A percentile compares a stretch with the other conserved stretches of the same genome.
phyloP scores from a whole-genome alignment of 2,888 invertebrate genomes.

The Erebia ligea region DNA sequence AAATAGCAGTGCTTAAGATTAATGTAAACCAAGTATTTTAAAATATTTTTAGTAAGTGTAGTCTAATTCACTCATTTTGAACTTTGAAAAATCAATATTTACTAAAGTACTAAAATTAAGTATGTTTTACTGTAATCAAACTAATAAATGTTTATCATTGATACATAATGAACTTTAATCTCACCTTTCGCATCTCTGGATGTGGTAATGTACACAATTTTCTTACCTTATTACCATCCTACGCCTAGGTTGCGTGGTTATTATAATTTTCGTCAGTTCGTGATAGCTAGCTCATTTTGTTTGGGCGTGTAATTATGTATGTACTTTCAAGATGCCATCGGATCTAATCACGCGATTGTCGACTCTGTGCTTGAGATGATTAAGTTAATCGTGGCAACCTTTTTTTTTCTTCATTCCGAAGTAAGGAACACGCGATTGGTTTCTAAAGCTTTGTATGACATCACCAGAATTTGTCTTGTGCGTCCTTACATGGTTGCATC shows the following conservation, averaged over 20 bases:
- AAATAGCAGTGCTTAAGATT: slow-evolving; percentile 26
- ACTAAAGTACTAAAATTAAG: neutral
- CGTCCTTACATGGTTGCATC: slow-evolving; percentile 75
- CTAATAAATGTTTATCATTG: neutral
- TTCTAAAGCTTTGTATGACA: slow-evolving; percentile 67
- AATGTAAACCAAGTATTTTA: slow-evolving; percentile 21
- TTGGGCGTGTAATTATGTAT: slow-evolving; percentile 64
- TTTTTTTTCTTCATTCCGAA: slow-evolving; percentile 37
- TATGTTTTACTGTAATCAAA: neutral
- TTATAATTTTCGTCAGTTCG: slow-evolving; percentile 71
- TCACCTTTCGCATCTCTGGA: slow-evolving; percentile 24
- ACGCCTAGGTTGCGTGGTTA: slow-evolving; percentile 69
- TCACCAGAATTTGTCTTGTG: slow-evolving; percentile 70
- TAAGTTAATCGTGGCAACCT: slow-evolving; percentile 23
- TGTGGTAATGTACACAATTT: slow-evolving; percentile 49
- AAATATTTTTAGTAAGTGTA: slow-evolving; percentile 7
- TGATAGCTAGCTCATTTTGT: slow-evolving; percentile 62
- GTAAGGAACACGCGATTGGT: slow-evolving; percentile 51
- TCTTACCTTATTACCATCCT: slow-evolving; percentile 67
- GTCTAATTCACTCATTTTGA: slow-evolving; percentile 9
- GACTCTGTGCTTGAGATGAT: slow-evolving; percentile 32
- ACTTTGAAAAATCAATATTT: neutral
- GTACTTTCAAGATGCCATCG: slow-evolving; percentile 33
- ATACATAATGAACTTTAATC: slow-evolving; percentile 14
- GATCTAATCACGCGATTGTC: slow-evolving; percentile 29